Evolutionary conservation across 2,888 invertebrate genomes (phyloP), one percentile per base, ranked within the genome.

Genomic region (Pogonocherus hispidulus): DNA sequence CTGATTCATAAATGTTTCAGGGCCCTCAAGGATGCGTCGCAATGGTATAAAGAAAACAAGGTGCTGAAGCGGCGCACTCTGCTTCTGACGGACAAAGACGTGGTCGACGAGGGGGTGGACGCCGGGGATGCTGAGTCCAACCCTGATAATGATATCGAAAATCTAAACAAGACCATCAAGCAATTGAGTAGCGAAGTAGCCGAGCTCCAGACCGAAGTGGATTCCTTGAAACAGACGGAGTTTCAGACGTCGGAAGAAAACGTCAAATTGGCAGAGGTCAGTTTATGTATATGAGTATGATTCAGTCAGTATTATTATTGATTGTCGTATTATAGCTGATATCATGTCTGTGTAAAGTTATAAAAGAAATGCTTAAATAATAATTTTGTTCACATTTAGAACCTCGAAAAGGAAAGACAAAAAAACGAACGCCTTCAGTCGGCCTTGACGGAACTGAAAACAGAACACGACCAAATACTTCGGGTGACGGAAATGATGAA

Each of bases 31-130:
- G 91, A 91, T 67, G 91, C 92, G 0, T 88, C 89, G 0, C 88
- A 92, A 86, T 93, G 93, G 93, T 93, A 93, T 86, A 91, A 91
- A 70, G 92, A 93, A 85, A 93, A 93, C 81, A 90, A 92, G 68
- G 90, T 90, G 79, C 83, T 93, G 57, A 92, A 93, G 83, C 84
- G 93, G 14, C 88, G 89, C 73, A 93, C 92, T 71, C 89, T 91
- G 1, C 89, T 89, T 23, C 84, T 93, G 37, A 81, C 91, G 67
- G 91, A 91, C 73, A 89, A 89, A 49, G 87, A 88, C 73, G 83
- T 87, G 63, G 84, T 90, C n/a, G 90, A 91, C n/a, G 86, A 86
- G 70, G 85, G 85, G 20, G 84, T 85, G 2, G 85, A 86, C 69
- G 82, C 83, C 1, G 81, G 82, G 4, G 83, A 82, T 35, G 88